Percentiles rank a stretch among this genome's conserved stretches.
Conservation (phyloP, 2,888 invertebrate genomes). For the Drosophila seclusa region DNA sequence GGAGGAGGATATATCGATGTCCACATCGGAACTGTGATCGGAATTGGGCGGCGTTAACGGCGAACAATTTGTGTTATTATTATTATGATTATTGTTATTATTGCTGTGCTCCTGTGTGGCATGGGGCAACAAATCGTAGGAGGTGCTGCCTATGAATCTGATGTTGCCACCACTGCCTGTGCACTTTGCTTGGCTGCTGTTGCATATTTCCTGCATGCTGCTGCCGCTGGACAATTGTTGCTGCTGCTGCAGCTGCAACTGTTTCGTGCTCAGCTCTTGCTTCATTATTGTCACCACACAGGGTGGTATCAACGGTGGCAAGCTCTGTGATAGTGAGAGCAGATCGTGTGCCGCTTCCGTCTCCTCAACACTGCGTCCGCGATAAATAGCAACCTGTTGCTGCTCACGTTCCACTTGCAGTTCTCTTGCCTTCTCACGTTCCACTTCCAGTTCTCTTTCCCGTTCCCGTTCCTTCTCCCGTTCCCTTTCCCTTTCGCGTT, state of each 20-base stretch:
- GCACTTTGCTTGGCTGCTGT: constrained; percentile 57
- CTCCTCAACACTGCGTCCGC: constrained; percentile 91
- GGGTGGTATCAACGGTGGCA: constrained; percentile 91
- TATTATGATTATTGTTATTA: neutral
- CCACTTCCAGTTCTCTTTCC: neutral
- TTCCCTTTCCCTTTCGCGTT: neutral
- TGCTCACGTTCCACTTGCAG: constrained; percentile 26
- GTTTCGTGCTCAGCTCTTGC: constrained; percentile 63
- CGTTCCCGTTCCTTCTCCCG: constrained; percentile 13
- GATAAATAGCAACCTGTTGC: constrained; percentile 72
- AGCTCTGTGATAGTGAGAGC: constrained; percentile 90
- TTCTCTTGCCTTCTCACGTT: constrained; percentile 1
- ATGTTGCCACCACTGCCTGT: constrained; percentile 64
- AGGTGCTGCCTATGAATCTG: constrained; percentile 82
- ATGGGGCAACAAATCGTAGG: constrained; percentile 54
- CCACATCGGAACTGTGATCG: constrained; percentile 90
- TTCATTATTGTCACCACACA: constrained; percentile 89
- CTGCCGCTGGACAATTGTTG: constrained; percentile 33
- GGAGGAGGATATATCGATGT: constrained; percentile 86
- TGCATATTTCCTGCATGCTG: constrained; percentile 85
- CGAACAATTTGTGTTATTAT: constrained; percentile 83
- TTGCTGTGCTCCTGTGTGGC: neutral
- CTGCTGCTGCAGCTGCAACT: constrained; percentile 2
- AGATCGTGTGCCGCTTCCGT: constrained; percentile 95
- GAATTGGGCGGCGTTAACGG: constrained; percentile 89